These are phyloP conservation scores for Elymnias hypermnestra DNA, from an alignment of 1,140 invertebrate genomes.

Conservation along the genomic window DNA sequence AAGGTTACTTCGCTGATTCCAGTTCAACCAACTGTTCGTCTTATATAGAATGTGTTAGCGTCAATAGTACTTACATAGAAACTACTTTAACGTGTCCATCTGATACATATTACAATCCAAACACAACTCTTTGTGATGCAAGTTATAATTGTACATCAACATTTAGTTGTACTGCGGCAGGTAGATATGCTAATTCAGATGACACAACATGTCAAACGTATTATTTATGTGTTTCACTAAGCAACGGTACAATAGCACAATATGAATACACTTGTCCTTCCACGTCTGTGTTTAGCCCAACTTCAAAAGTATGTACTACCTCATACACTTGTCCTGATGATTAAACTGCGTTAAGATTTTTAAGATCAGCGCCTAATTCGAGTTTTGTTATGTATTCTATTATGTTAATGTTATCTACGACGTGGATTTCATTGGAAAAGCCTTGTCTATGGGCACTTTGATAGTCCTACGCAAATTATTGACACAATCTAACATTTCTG, in stretches of 20 bases:
- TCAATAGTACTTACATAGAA: constrained; percentile 30
- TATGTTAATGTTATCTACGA: too few species aligned
- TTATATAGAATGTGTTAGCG: constrained; percentile 39
- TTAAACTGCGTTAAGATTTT: too few species aligned
- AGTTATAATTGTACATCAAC: constrained; percentile 33
- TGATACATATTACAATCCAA: constrained; percentile 35
- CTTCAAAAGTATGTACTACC: constrained; percentile 30
- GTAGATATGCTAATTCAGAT: constrained; percentile 33
- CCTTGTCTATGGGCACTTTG: too few species aligned
- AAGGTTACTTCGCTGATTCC: constrained; percentile 39
- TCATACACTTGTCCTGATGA: constrained; percentile 36
- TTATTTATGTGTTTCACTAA: constrained; percentile 32
- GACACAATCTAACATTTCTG: too few species aligned
- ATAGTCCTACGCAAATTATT: too few species aligned
- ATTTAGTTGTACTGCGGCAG: constrained; percentile 29
- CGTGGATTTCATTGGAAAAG: too few species aligned
- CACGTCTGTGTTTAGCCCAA: constrained; percentile 38
- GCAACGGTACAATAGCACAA: constrained; percentile 29
- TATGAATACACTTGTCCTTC: constrained; percentile 38
- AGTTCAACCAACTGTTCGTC: constrained; percentile 31
- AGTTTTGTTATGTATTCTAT: too few species aligned
- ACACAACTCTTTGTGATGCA: constrained; percentile 39
- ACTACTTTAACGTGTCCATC: constrained; percentile 30
- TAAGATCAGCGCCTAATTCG: too few species aligned
- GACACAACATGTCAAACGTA: constrained; percentile 41